These are phyloP conservation scores for Phalera bucephala DNA, from an alignment of 2,888 invertebrate species.

Conservation along the genomic window DNA sequence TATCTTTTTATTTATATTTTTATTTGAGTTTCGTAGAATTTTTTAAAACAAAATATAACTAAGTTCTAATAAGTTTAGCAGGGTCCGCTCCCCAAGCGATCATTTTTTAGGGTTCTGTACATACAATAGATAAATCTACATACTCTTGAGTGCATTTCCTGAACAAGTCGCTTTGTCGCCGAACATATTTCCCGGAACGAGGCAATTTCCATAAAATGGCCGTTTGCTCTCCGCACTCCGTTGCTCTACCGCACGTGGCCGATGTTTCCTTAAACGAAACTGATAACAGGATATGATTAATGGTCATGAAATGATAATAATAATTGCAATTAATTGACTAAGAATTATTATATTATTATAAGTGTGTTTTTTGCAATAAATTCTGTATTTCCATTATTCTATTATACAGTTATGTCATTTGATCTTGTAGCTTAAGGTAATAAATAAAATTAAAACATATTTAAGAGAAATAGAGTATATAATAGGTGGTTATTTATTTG, in stretches of 20 bases:
- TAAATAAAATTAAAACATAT: too few relatives aligned
- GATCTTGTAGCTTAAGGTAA: too few relatives aligned
- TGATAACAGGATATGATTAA: constrained; percentile 14
- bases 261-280: constrained; percentile 29
- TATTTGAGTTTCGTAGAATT: too few relatives aligned
- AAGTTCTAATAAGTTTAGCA: too few relatives aligned
- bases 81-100: too few relatives aligned
- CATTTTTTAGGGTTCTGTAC: constrained; percentile 22
- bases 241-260: constrained; percentile 58
- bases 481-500: too few relatives aligned
- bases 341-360: background rate
- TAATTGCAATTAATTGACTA: constrained; percentile 4
- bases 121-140: constrained; percentile 51
- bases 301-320: background rate
- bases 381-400: too few relatives aligned
- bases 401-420: too few relatives aligned
- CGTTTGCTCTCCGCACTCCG: constrained; percentile 60
- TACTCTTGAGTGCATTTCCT: constrained; percentile 66
- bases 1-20: too few relatives aligned
- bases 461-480: too few relatives aligned
- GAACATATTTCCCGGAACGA: constrained; percentile 68
- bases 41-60: too few relatives aligned
- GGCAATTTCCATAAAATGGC: constrained; percentile 75
- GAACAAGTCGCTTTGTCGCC: constrained; percentile 80
- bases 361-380: background rate